Percentiles rank a stretch among this genome's conserved stretches.
These are phyloP conservation scores for Panopea generosa DNA, from an alignment of 2,888 invertebrate species.

Conservation along the genomic window DNA sequence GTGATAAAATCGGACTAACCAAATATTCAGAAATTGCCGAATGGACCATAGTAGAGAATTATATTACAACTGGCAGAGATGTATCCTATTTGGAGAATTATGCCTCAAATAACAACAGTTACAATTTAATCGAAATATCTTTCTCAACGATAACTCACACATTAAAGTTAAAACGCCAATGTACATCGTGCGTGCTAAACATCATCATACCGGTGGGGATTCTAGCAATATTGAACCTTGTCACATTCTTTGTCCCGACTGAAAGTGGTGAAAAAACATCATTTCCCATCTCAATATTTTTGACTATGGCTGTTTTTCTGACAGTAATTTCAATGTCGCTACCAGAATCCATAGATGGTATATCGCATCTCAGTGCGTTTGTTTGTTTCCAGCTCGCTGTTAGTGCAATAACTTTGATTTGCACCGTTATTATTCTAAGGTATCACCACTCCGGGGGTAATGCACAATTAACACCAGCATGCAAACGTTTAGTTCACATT, in stretches of 20 bases:
- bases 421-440: slow-evolving; percentile 18
- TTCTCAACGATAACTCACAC: no score
- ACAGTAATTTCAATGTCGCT: slow-evolving; percentile 35
- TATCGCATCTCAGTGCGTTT: slow-evolving; percentile 42
- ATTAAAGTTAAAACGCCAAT: slow-evolving; percentile 24
- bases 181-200: slow-evolving; percentile 36
- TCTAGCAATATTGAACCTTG: slow-evolving; percentile 29
- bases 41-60: slow-evolving; percentile 36
- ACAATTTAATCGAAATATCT: no score
- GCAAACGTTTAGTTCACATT: no score
- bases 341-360: slow-evolving; percentile 50
- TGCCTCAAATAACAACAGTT: no score
- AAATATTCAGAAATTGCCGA: slow-evolving; percentile 24
- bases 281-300: slow-evolving; percentile 45
- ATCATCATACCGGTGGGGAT: slow-evolving; percentile 38
- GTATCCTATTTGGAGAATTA: slow-evolving; percentile 17
- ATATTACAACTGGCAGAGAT: neutral
- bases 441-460: no score
- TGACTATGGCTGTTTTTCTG: slow-evolving; percentile 47
- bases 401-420: slow-evolving; percentile 14
- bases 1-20: neutral
- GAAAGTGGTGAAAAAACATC: slow-evolving; percentile 48
- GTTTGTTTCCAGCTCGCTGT: slow-evolving; percentile 34
- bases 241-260: slow-evolving; percentile 39
- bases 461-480: no score